These are phyloP conservation scores for Acanthosepion esculentum DNA, from an alignment of 2,888 invertebrate genomes.

Conservation along the genomic window DNA sequence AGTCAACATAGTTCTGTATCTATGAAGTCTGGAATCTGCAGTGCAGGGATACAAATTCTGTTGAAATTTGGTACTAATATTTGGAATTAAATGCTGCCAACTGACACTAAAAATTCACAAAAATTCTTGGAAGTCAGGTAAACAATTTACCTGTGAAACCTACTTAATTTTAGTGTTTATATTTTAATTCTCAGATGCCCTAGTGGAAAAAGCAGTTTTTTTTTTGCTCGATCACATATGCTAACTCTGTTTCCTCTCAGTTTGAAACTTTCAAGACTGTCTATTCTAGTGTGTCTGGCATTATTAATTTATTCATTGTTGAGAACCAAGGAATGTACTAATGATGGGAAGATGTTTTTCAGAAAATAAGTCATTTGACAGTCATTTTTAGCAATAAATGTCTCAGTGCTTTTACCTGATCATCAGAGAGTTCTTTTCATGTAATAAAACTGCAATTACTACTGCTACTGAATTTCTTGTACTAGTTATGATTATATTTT, in stretches of 20 bases:
- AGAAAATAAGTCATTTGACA: neutral
- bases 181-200: neutral
- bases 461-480: too few species aligned
- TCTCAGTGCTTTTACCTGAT: neutral
- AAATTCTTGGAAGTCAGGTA: neutral
- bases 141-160: neutral
- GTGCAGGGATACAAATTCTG: neutral
- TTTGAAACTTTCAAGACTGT: neutral
- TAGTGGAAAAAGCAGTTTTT: neutral
- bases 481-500: too few species aligned
- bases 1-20: neutral
- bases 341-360: neutral
- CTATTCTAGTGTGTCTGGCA: neutral
- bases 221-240: neutral
- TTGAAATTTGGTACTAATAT: neutral
- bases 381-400: neutral
- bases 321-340: neutral
- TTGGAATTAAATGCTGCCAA: neutral
- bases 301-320: neutral
- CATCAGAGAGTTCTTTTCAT: too few species aligned
- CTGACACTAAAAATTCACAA: neutral
- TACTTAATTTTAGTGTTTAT: slow-evolving; percentile 2
- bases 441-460: too few species aligned
- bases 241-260: neutral
- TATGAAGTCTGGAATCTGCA: neutral